A percentile compares a stretch with the other conserved stretches of the same genome.
Conservation (phyloP, 2,888 invertebrate species). For the Diplolepis rosae region DNA sequence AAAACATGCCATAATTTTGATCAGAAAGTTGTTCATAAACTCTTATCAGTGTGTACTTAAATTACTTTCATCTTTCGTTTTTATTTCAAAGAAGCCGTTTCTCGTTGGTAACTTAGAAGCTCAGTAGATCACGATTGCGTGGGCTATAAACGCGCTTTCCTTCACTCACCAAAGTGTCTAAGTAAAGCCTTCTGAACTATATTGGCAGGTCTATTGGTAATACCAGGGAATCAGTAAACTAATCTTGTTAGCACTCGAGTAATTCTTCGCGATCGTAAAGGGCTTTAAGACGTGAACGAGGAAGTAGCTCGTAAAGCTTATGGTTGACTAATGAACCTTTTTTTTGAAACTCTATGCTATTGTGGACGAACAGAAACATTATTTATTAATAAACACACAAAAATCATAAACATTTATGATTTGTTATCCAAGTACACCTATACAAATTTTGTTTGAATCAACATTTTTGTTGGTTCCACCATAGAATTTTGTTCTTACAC, state of each 20-base stretch:
- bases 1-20: too few species aligned
- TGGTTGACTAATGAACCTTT: conserved; percentile 15
- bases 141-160: not conserved
- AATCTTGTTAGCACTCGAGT: conserved; percentile 27
- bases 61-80: not conserved
- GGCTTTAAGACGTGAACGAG: conserved; percentile 25
- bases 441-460: too few species aligned
- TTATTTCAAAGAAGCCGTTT: not conserved
- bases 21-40: too few species aligned
- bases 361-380: too few species aligned
- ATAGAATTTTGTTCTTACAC: too few species aligned
- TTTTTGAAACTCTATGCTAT: too few species aligned
- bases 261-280: conserved; percentile 21
- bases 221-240: conserved; percentile 22
- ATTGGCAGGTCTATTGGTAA: conserved; percentile 13
- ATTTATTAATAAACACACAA: too few species aligned
- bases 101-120: not conserved
- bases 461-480: too few species aligned
- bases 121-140: conserved; percentile 6
- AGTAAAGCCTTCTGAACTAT: conserved; percentile 11
- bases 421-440: too few species aligned
- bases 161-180: not conserved
- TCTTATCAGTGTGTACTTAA: not conserved
- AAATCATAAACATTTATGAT: too few species aligned
- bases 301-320: conserved; percentile 7